Conservation (phyloP, 2,113 vertebrate genomes). For the Bubalus kerabau region DNA sequence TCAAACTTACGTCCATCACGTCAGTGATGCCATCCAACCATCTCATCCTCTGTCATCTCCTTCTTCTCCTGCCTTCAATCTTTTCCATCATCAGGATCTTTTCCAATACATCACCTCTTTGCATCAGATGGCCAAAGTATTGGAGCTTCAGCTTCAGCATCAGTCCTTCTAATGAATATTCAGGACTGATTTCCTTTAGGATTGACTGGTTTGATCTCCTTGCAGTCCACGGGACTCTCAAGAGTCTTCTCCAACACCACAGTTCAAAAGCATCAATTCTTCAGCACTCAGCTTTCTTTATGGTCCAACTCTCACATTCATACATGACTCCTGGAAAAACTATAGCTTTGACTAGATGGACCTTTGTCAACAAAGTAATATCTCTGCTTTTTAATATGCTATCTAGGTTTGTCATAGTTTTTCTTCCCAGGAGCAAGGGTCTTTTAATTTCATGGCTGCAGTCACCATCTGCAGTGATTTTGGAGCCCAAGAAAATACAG, state of each 20-base stretch:
- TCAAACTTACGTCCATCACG: not conserved
- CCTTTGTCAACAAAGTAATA: not conserved
- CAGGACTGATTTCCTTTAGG: not conserved
- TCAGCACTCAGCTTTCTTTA: not conserved
- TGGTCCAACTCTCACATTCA: not conserved
- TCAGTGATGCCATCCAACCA: not conserved
- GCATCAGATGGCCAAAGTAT: not conserved
- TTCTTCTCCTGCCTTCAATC: not conserved
- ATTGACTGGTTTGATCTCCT: not conserved
- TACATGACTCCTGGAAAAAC: not conserved
- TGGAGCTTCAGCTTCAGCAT: not conserved
- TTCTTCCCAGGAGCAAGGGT: not conserved
- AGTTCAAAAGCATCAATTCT: not conserved
- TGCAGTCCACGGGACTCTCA: not conserved
- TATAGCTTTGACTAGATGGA: not conserved
- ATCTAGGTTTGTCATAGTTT: not conserved
- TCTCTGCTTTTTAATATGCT: not conserved
- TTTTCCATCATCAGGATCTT: not conserved
- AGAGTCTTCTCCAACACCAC: not conserved
- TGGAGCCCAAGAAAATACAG: not conserved
- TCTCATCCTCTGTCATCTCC: not conserved
- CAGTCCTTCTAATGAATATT: not conserved
- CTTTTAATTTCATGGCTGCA: not conserved
- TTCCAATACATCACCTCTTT: not conserved
- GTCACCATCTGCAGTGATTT: not conserved